These are phyloP conservation scores for Diceros bicornis DNA, from an alignment of 2,797 vertebrate species.

Conservation along the genomic window DNA sequence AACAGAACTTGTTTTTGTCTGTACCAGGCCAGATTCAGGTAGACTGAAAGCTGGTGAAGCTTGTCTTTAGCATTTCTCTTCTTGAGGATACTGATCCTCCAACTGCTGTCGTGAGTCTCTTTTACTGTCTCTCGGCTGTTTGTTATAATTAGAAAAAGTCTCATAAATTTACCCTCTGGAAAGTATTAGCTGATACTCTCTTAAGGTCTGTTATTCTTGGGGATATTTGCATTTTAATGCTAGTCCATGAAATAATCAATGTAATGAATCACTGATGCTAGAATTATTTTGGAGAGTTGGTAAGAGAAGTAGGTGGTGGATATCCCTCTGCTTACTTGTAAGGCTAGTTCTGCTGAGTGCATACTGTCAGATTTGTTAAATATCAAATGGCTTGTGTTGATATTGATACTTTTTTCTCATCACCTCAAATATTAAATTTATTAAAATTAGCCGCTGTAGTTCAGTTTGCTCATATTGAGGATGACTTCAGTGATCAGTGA, in stretches of 20 bases:
- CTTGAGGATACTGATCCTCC: neutral
- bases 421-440: neutral
- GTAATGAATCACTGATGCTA: neutral
- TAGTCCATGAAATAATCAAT: conserved; percentile 3
- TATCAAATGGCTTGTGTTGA: neutral
- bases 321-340: neutral
- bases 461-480: neutral
- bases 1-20: conserved; percentile 1
- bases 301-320: neutral
- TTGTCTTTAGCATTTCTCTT: neutral
- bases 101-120: neutral
- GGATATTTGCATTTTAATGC: neutral
- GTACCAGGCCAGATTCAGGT: neutral
- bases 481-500: neutral
- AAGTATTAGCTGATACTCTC: neutral
- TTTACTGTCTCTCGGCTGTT: neutral
- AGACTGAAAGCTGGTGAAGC: neutral
- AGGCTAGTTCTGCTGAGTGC: neutral
- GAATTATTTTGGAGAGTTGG: conserved; percentile 31
- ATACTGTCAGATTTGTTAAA: neutral
- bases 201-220: neutral
- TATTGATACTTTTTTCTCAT: neutral
- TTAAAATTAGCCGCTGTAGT: neutral
- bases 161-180: neutral
- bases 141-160: neutral